Percentiles rank a stretch among this genome's conserved stretches.
phyloP scores from a whole-genome alignment of 2,113 vertebrate genomes.

The Montifringilla adamsi region DNA sequence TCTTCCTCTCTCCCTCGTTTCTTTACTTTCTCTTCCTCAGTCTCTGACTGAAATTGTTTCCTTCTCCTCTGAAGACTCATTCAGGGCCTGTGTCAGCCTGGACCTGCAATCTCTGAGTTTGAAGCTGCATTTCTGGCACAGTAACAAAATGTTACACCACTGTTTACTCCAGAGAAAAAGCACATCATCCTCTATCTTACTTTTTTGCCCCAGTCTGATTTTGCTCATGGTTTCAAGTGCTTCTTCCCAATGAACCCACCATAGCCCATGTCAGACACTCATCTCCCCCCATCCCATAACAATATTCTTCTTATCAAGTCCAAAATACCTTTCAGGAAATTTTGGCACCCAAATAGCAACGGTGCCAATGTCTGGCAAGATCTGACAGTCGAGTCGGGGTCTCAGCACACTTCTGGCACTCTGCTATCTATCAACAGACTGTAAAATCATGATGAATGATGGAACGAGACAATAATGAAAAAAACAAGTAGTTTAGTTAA shows the following conservation, averaged over 20 bases:
- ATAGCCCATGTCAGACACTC: slow-evolving; percentile 14
- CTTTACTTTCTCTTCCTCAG: slow-evolving; percentile 35
- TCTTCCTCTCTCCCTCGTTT: neutral
- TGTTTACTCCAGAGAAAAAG: neutral
- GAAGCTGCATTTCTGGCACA: slow-evolving; percentile 50
- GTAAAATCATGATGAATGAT: neutral
- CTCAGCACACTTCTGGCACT: neutral
- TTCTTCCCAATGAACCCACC: neutral
- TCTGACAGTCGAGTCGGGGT: neutral
- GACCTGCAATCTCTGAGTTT: slow-evolving; percentile 9
- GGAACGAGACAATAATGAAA: neutral
- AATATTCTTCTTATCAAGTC: slow-evolving; percentile 31
- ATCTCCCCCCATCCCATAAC: slow-evolving; percentile 34
- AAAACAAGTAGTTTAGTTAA: neutral
- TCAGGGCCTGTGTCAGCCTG: neutral
- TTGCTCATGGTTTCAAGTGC: slow-evolving; percentile 33
- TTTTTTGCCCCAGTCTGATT: slow-evolving; percentile 20
- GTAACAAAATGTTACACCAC: neutral
- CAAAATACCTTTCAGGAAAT: slow-evolving; percentile 67
- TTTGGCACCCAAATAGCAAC: neutral
- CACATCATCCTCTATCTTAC: neutral
- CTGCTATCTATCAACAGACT: neutral
- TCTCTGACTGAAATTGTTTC: slow-evolving; percentile 36
- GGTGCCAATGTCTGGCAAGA: slow-evolving; percentile 27
- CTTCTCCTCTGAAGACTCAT: slow-evolving; percentile 13